Evolutionary conservation across 2,113 vertebrate genomes (phyloP), one percentile per base, ranked within the genome.

Genomic region (Polypterus bichir): DNA sequence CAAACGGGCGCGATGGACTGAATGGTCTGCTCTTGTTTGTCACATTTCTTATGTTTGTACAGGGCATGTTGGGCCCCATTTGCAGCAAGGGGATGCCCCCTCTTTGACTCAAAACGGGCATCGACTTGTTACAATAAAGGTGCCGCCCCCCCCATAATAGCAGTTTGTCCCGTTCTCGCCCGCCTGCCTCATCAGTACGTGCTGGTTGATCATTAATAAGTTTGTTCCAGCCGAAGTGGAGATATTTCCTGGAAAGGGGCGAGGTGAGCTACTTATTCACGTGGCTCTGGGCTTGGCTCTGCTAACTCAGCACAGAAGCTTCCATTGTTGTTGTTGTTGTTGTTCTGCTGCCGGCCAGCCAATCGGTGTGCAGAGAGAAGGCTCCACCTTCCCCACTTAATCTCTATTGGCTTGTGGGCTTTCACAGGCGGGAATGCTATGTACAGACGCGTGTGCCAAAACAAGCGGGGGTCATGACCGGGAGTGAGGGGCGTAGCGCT

Each of bases 401-500:
- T 47, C 59, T 53, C 44, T 44, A 62, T 76, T 76, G 69, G 79
- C 65, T 72, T 54, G 57, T 64, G 70, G 73, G 66, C 66, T 59
- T 73, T 70, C 77, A 51, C 4, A 73, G 66, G 65, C 59, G 66
- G 74, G 83, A 78, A 84, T 83, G 85, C 67, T 62, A 67, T 84
- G 82, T 86, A 71, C 80, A 77, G 65, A 63, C 62, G 67, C 66
- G 68, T 70, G 65, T 79, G 70, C 72, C 74, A 81, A 81, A 85
- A 83, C 77, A 80, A 63, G 48, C 55, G 73, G 61, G 70, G 69
- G 49, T 49, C 44, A 5, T 73, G 59, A 45, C 55, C 49, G 3
- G 56, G 66, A 63, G 59, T 62, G 72, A 74, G 76, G 73, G 27
- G 27, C n/a, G 49, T 7, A 51, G 5, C 49, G 7, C 49, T 51